phyloP scores from a whole-genome alignment of 2,113 vertebrate species.

The Paratilapia polleni region DNA sequence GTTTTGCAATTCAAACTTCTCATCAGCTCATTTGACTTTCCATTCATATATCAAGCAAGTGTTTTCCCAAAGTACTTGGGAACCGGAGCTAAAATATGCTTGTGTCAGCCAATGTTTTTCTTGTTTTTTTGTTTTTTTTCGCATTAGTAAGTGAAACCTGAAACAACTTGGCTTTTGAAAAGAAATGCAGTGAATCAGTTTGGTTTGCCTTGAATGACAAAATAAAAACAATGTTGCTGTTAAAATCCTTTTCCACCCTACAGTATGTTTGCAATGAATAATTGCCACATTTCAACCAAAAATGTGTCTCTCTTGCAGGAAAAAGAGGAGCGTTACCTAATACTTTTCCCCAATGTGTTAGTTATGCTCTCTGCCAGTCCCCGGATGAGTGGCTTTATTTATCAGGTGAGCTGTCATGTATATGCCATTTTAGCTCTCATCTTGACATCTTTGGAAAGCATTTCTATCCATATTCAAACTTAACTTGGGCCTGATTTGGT shows the following conservation, averaged over 20 bases:
- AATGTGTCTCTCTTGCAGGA: constrained; percentile 79
- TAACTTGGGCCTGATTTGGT: fast-evolving
- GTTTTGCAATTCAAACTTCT: background rate
- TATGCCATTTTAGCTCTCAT: background rate
- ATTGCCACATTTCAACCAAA: background rate
- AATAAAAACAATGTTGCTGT: no score
- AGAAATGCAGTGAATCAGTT: background rate
- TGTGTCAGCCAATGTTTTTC: background rate
- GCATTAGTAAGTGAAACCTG: background rate
- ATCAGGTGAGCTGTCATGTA: constrained; percentile 84
- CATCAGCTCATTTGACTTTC: background rate
- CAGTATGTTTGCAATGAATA: background rate
- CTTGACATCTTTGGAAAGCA: background rate
- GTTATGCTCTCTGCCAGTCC: constrained; percentile 95
- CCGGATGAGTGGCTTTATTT: constrained; percentile 98
- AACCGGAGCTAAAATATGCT: background rate
- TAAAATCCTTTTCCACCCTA: background rate
- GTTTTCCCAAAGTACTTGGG: background rate
- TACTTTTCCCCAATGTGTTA: constrained; percentile 90
- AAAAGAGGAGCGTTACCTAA: constrained; percentile 93
- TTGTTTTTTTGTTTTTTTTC: background rate
- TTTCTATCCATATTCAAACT: no score
- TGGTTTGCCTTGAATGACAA: background rate
- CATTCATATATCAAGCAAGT: background rate
- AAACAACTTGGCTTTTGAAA: background rate